A percentile compares a stretch with the other conserved stretches of the same genome.
Evolutionary conservation across 2,888 invertebrate genomes (phyloP).

Genomic region (Doris montereyensis): DNA sequence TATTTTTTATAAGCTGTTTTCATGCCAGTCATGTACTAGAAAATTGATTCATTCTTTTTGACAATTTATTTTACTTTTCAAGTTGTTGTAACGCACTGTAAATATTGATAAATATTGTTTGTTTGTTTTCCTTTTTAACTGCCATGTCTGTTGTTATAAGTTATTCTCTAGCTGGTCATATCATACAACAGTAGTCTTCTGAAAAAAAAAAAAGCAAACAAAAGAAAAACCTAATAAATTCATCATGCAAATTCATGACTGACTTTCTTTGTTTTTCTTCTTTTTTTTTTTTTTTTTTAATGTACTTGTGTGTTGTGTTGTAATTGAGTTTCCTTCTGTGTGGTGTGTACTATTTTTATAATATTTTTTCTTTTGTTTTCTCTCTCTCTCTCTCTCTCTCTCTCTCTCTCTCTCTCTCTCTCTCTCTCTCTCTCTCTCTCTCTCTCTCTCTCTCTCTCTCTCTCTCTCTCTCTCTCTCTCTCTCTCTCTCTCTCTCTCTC

Average conservation of each 20-base stretch:
- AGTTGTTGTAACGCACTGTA: no score
- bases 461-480: constrained; percentile 29
- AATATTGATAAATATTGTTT: no score
- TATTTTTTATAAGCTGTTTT: no score
- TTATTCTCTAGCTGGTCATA: constrained; percentile 42
- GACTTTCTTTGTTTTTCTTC: no score
- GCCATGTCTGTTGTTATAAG: constrained; percentile 24
- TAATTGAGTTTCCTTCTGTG: not conserved
- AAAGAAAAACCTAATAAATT: no score
- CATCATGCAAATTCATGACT: constrained; percentile 10
- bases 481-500: not conserved
- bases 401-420: constrained; percentile 6
- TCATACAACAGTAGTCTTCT: constrained; percentile 31
- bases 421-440: constrained; percentile 27
- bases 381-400: constrained; percentile 31
- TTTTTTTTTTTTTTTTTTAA: no score
- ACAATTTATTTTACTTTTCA: no score
- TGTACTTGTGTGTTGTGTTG: no score
- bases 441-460: constrained; percentile 8
- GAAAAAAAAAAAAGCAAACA: constrained; percentile 26
- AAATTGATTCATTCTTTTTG: no score
- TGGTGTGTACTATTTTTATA: not conserved
- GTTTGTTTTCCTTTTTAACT: no score
- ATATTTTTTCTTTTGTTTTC: not conserved
- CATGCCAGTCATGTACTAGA: no score